Percentiles rank a stretch among this genome's conserved stretches.
Conservation (phyloP, 1,140 invertebrate genomes). For the Nilaparvata lugens region DNA sequence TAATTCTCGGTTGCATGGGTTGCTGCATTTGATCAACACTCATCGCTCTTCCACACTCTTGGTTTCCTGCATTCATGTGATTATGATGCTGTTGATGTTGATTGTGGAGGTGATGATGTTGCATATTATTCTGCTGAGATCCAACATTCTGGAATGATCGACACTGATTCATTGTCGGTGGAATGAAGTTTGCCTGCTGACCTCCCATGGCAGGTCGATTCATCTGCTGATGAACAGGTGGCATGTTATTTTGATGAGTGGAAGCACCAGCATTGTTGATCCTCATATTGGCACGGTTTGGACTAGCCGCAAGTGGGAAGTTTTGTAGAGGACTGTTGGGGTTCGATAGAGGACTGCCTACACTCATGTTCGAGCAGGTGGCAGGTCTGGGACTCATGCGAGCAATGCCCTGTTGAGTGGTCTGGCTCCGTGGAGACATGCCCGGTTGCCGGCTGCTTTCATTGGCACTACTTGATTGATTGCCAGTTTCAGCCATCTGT, state of each 20-base stretch:
- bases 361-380: neutral
- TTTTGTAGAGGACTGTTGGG: conserved; percentile 35
- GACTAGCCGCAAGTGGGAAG: conserved; percentile 37
- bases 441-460: neutral
- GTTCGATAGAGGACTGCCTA: conserved; percentile 37
- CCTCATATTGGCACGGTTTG: conserved; percentile 34
- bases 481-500: conserved; percentile 21
- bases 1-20: neutral
- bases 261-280: neutral
- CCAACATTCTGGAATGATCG: neutral
- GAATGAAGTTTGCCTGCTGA: neutral
- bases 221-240: too few relatives aligned
- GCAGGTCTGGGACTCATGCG: neutral
- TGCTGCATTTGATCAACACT: neutral
- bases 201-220: neutral
- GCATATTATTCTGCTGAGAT: neutral
- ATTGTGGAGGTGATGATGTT: too few relatives aligned
- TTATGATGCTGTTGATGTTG: too few relatives aligned
- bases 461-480: conserved; percentile 23
- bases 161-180: neutral
- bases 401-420: neutral
- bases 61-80: neutral
- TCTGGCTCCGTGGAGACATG: neutral
- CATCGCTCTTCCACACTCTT: neutral
- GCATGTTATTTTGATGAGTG: too few relatives aligned